Evolutionary conservation across 2,888 invertebrate species (phyloP).

Genomic region (Nephrocerus scutellatus): DNA sequence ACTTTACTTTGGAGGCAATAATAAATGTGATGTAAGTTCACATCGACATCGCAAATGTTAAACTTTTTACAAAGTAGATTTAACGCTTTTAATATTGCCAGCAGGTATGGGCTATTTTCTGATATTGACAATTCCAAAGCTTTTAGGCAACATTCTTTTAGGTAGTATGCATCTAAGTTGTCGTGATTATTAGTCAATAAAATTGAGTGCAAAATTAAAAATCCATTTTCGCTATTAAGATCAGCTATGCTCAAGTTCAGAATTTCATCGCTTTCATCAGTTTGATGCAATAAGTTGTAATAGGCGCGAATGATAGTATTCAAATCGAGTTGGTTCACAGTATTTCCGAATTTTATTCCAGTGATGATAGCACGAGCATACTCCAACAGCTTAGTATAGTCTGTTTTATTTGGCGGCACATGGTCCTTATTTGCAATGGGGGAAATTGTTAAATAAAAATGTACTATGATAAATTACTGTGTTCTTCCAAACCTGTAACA

Average conservation of each 20-base stretch:
- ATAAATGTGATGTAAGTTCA: conserved; percentile 35
- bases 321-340: conserved; percentile 31
- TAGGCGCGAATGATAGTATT: conserved; percentile 38
- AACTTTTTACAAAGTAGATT: conserved; percentile 39
- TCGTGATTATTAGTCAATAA: conserved; percentile 35
- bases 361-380: too few relatives aligned
- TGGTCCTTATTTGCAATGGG: too few relatives aligned
- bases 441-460: too few relatives aligned
- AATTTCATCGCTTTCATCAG: conserved; percentile 24
- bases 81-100: conserved; percentile 34
- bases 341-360: too few relatives aligned
- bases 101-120: conserved; percentile 27
- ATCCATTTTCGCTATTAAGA: conserved; percentile 21
- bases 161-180: conserved; percentile 20
- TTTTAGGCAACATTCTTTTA: conserved; percentile 29
- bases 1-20: conserved; percentile 40
- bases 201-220: conserved; percentile 35
- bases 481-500: too few relatives aligned
- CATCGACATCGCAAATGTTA: conserved; percentile 23
- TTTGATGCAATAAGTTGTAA: conserved; percentile 31
- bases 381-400: too few relatives aligned
- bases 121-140: conserved; percentile 29
- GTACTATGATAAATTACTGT: too few relatives aligned
- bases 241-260: conserved; percentile 5
- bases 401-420: too few relatives aligned